These are phyloP conservation scores for Gobio gobio DNA, from an alignment of 2,113 vertebrate species.

Conservation along the genomic window DNA sequence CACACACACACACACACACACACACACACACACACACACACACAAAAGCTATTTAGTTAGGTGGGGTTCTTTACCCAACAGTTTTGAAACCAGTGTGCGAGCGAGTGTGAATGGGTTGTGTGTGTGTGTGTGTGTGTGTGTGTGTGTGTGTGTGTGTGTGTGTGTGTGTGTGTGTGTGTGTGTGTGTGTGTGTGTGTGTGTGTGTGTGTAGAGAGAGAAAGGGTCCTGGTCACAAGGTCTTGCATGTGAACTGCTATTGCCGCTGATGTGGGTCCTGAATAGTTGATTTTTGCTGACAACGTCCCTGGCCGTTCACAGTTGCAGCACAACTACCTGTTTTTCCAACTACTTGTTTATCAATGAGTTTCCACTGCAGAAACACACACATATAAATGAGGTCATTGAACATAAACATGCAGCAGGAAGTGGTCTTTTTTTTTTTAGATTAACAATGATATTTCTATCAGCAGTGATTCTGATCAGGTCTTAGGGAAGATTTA, in stretches of 20 bases:
- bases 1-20: too few relatives aligned
- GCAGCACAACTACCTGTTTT: constrained; percentile 40
- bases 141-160: background rate
- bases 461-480: background rate
- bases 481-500: background rate
- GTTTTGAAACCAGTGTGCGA: too few relatives aligned
- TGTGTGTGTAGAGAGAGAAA: background rate
- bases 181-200: constrained; percentile 6
- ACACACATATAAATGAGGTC: background rate
- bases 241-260: constrained; percentile 48
- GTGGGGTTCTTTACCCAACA: background rate
- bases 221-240: constrained; percentile 49
- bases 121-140: background rate
- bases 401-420: background rate
- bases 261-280: constrained; percentile 46
- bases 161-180: background rate
- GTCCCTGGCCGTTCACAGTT: constrained; percentile 2
- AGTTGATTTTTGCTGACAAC: constrained; percentile 51
- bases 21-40: too few relatives aligned
- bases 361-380: constrained; percentile 13
- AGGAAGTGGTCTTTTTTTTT: background rate
- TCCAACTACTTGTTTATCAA: constrained; percentile 44
- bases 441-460: background rate
- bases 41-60: background rate
- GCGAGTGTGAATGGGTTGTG: background rate